Percentiles rank a stretch among this genome's conserved stretches.
phyloP scores from a whole-genome alignment of 2,797 vertebrate species.

The Liasis olivaceus region DNA sequence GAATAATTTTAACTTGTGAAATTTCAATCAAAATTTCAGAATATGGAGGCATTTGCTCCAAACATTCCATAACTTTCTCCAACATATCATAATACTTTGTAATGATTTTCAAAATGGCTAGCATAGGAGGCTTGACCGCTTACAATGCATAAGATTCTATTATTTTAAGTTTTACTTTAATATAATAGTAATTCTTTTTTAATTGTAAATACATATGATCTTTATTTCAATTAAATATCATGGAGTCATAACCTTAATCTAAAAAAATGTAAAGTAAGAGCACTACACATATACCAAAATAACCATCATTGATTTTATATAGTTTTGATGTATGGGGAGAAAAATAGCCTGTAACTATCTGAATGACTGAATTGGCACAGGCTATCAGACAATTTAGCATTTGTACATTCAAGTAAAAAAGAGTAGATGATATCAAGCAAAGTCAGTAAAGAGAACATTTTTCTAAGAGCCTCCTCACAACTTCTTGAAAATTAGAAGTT shows the following conservation, averaged over 20 bases:
- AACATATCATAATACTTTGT: neutral
- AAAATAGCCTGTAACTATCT: neutral
- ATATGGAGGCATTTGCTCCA: neutral
- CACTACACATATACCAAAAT: neutral
- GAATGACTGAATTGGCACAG: neutral
- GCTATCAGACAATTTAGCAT: neutral
- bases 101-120: neutral
- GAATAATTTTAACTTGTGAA: neutral
- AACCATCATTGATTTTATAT: neutral
- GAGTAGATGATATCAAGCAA: neutral
- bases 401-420: neutral
- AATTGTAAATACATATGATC: no score
- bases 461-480: neutral
- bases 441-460: neutral
- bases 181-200: no score
- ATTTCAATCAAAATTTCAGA: neutral
- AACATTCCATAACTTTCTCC: neutral
- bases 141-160: no score
- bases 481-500: neutral
- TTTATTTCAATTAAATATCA: no score
- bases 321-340: neutral
- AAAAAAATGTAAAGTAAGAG: neutral
- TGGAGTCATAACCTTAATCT: no score
- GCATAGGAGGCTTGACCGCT: no score
- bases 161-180: no score